Conservation (phyloP, 2,888 invertebrate species). For the Heliconius erato region DNA sequence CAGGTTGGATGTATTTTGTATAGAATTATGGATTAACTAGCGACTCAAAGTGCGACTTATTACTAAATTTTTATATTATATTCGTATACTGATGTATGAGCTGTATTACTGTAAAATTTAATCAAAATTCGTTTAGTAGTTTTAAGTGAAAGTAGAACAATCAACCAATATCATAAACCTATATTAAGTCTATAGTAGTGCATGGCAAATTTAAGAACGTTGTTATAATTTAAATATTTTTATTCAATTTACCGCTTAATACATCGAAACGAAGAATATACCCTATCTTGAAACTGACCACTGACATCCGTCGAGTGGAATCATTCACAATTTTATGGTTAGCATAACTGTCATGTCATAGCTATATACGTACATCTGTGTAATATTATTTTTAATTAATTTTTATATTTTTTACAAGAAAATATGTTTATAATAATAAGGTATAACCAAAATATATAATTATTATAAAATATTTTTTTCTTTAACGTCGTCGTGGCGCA, state of each 20-base stretch:
- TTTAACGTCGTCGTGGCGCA: neutral
- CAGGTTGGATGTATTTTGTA: constrained; percentile 1
- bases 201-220: too few species aligned
- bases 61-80: too few species aligned
- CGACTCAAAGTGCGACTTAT: too few species aligned
- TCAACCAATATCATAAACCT: too few species aligned
- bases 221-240: too few species aligned
- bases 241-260: too few species aligned
- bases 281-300: neutral
- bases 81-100: too few species aligned
- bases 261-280: too few species aligned
- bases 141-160: too few species aligned
- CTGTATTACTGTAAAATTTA: too few species aligned
- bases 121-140: too few species aligned
- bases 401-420: neutral
- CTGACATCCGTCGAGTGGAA: neutral
- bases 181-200: too few species aligned
- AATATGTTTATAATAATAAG: neutral
- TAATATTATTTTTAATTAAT: neutral
- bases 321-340: neutral
- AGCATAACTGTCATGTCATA: neutral
- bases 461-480: neutral
- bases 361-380: neutral
- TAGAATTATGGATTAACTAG: neutral
- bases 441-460: neutral